Conservation (phyloP, 2,888 invertebrate genomes). For the Polymixis lichenea region DNA sequence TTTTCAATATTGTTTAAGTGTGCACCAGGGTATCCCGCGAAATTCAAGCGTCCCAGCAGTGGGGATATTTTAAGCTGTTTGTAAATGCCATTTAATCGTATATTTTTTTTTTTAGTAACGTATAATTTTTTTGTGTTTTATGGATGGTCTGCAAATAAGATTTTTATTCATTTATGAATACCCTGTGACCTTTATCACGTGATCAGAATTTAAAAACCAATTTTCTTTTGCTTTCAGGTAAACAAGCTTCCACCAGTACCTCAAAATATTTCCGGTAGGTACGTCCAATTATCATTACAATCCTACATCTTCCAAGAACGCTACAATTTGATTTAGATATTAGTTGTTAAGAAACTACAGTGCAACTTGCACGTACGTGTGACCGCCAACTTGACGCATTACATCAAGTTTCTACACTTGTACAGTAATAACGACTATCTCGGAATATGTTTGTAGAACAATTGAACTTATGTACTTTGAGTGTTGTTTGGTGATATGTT, state of each 20-base stretch:
- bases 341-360: slow-evolving; percentile 35
- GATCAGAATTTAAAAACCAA: background rate
- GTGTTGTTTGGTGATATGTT: slow-evolving; percentile 6
- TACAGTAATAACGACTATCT: slow-evolving; percentile 25
- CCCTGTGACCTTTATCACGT: background rate
- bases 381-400: slow-evolving; percentile 37
- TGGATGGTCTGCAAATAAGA: too few relatives aligned
- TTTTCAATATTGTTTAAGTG: too few relatives aligned
- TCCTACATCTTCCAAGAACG: slow-evolving; percentile 1
- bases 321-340: slow-evolving; percentile 22
- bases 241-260: background rate
- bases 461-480: slow-evolving; percentile 23
- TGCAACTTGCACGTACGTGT: slow-evolving; percentile 45
- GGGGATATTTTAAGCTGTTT: too few relatives aligned
- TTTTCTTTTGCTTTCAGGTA: slow-evolving; percentile 48
- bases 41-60: too few relatives aligned
- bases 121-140: too few relatives aligned
- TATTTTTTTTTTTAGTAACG: too few relatives aligned
- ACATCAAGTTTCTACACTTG: slow-evolving; percentile 45
- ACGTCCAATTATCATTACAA: slow-evolving; percentile 15
- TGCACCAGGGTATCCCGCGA: too few relatives aligned
- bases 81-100: too few relatives aligned
- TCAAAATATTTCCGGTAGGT: slow-evolving; percentile 38
- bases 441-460: slow-evolving; percentile 21
- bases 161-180: too few relatives aligned